Base-by-base conservation (phyloP, 2,797 vertebrate species). In the Acanthurus lineatus region DNA sequence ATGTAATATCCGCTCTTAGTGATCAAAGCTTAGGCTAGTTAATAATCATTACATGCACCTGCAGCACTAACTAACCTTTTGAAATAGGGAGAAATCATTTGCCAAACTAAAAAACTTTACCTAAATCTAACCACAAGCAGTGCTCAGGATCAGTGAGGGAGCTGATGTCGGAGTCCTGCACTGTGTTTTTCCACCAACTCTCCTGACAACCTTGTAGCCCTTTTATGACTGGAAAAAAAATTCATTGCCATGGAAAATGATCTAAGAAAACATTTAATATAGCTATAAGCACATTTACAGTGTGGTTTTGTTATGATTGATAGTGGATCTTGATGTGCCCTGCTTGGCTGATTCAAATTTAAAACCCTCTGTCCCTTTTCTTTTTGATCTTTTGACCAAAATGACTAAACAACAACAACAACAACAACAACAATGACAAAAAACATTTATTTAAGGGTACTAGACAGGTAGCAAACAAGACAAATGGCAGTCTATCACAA, bases 391-490 rank as follows among this genome's bases (percentile, higher is more conserved):
- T 68, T 54, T 52, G 53, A 62, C 58, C 20, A 5, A 15, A 38
- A 77, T 63, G 49, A 76, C 69, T 70, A 32, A 65, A 68, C 76
- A 48, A 64, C 28, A 61, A 25, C 25, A 25, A 25, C 25, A 25
- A 32, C 28, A 32, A 32, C 28, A 32, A 32, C 28, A 32, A 32
- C 28, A 32, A 32, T 32, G 28, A 32, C 28, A 32, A 32, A 32
- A 32, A 32, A 32, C 28, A 32, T 32, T 74, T 47, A 74, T 28
- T 17, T 35, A 28, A 57, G 68, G 66, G 68, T 32, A 62, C 25
- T 48, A 57, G 67, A 65, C 66, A 51, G 53, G 69, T 28, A 63
- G 62, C 15, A 85, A 77, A 77, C 44, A 76, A 80, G 73, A 80
- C 20, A 56, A 76, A 82, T 75, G 66, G 65, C 67, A 48, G 60